Conservation (phyloP, 2,797 vertebrate genomes). For the Eospalax fontanierii region DNA sequence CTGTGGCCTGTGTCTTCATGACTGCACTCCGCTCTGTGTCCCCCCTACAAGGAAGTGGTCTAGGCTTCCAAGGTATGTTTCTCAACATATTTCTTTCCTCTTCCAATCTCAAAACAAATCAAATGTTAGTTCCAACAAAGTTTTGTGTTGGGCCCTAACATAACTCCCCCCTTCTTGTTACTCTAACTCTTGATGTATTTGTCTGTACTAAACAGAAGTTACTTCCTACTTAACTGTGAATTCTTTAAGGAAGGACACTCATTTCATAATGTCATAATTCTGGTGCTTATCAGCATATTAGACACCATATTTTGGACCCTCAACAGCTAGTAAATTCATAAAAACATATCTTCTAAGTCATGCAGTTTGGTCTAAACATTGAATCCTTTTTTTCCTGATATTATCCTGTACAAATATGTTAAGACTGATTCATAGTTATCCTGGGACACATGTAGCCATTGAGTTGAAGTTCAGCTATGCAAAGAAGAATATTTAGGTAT, state of each 20-base stretch:
- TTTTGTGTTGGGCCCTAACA: background rate
- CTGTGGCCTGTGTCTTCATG: background rate
- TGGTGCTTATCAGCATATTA: background rate
- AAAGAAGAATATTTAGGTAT: background rate
- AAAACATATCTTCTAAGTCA: background rate
- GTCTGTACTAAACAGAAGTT: background rate
- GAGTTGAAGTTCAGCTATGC: too few relatives aligned
- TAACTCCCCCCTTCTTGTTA: background rate
- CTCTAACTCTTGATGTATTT: background rate
- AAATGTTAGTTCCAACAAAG: background rate
- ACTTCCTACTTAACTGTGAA: background rate
- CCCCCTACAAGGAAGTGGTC: background rate
- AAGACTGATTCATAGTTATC: background rate
- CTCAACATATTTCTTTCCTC: background rate
- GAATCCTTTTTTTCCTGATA: background rate
- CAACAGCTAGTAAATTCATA: background rate
- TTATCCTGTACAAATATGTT: background rate
- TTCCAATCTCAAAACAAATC: background rate
- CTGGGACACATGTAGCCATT: background rate
- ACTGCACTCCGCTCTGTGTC: background rate
- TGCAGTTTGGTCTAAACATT: background rate
- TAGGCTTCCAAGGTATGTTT: background rate
- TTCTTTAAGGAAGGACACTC: background rate
- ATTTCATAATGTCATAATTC: rapidly evolving
- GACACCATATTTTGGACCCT: background rate